phyloP scores from a whole-genome alignment of 1,140 invertebrate species.

The Zaprionus taronus region DNA sequence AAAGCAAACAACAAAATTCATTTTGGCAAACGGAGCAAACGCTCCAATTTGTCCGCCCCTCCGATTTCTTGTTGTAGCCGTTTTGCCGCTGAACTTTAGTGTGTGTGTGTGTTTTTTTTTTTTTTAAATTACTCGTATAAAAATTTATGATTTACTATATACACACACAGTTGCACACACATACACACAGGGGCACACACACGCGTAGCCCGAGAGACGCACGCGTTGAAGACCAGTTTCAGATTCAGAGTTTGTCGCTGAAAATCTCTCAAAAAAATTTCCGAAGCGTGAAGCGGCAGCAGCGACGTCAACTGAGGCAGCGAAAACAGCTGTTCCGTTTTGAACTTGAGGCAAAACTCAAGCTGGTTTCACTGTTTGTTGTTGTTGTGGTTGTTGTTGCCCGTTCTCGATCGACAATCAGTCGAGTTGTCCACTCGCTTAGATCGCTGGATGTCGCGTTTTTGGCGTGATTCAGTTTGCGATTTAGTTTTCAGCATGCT shows the following conservation, averaged over 20 bases:
- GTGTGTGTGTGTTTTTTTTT: slow-evolving; percentile 36
- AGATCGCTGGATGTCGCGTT: slow-evolving; percentile 54
- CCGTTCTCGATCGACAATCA: slow-evolving; percentile 55
- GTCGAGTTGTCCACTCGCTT: slow-evolving; percentile 42
- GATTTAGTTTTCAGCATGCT: slow-evolving; percentile 49
- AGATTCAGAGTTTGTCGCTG: slow-evolving; percentile 65
- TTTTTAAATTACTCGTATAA: slow-evolving; percentile 66
- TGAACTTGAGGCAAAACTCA: slow-evolving; percentile 47
- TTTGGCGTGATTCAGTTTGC: slow-evolving; percentile 52
- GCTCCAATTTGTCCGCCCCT: slow-evolving; percentile 12
- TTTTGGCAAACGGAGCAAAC: slow-evolving; percentile 54
- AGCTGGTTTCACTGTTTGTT: slow-evolving; percentile 40
- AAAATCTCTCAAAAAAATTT: slow-evolving; percentile 71
- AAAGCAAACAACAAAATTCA: slow-evolving; percentile 46
- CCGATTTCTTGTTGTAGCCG: slow-evolving; percentile 15
- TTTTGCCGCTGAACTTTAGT: slow-evolving; percentile 59
- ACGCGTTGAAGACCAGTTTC: slow-evolving; percentile 72
- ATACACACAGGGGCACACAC: slow-evolving; percentile 5
- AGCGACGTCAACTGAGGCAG: slow-evolving; percentile 14
- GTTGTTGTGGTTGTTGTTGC: slow-evolving; percentile 39
- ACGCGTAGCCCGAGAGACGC: slow-evolving; percentile 19
- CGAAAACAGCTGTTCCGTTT: slow-evolving; percentile 66
- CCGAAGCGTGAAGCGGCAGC: slow-evolving; percentile 65
- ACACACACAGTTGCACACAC: slow-evolving; percentile 29
- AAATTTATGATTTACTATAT: slow-evolving; percentile 59